Evolutionary conservation across 2,797 vertebrate species (phyloP), one percentile per base, ranked within the genome.

Genomic region (Chromis chromis): DNA sequence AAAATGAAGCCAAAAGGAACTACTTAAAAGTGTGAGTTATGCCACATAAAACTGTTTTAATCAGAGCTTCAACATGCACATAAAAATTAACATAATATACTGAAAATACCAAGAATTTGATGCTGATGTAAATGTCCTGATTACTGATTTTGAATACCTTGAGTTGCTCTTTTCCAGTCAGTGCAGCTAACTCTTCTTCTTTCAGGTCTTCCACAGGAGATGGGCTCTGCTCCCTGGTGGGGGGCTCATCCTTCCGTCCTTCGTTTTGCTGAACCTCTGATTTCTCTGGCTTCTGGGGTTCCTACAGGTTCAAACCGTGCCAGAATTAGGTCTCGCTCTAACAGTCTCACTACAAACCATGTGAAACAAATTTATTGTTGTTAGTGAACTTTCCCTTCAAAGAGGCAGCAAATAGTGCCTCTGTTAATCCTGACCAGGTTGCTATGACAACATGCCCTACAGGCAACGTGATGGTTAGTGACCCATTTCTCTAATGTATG

Each of bases 151-250:
- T 33, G 3, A 21, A 44, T 89, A 95, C 94, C 94, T 93, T 89
- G 2, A 95, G 91, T 70, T 94, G 94, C 48, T 95, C 92, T 86
- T 91, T 93, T 70, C 91, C 88, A 17, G 91, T 89, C 39, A 94
- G 91, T 19, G 82, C 54, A 62, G 87, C 62, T 0, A 94, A 66
- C 28, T 92, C 91, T 3, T 87, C 88, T 8, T 93, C 89, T 74
- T 73, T 78, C 22, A 95, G 84, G 78, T 88, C 78, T 27, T 93
- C 89, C 36, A 82, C 83, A 50, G 85, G 50, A 31, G 93, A 79
- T 3, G 68, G 81, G 53, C 68, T 91, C 50, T 57, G 76, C 65
- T 94, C 89, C 33, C 79, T 69, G 49, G 84, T 67, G 52, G 83
- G 79, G n/a, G 65, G 46, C 49, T 81, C 86, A 74, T 82, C 86